phyloP scores from a whole-genome alignment of 2,888 invertebrate genomes.

The Ceramica pisi region DNA sequence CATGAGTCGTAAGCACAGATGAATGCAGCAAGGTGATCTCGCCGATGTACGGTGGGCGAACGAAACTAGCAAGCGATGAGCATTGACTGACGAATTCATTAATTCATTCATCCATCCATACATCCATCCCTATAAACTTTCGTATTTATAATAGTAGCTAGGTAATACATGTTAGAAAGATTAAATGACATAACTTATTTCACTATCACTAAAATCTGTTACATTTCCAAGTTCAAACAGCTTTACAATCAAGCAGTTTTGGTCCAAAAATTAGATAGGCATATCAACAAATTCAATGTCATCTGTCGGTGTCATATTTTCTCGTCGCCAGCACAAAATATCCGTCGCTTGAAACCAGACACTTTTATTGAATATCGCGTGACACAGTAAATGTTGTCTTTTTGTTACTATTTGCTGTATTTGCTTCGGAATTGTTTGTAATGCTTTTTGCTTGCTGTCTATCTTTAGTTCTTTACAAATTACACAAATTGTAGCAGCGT shows the following conservation, averaged over 20 bases:
- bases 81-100: too few relatives aligned
- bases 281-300: slow-evolving; percentile 61
- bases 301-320: slow-evolving; percentile 57
- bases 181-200: not conserved
- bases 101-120: too few relatives aligned
- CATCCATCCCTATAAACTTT: too few relatives aligned
- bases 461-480: slow-evolving; percentile 23
- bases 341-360: slow-evolving; percentile 64
- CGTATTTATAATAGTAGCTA: too few relatives aligned
- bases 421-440: slow-evolving; percentile 11
- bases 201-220: not conserved
- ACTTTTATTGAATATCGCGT: slow-evolving; percentile 67
- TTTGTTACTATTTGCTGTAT: slow-evolving; percentile 53
- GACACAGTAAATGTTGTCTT: slow-evolving; percentile 62
- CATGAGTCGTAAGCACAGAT: too few relatives aligned
- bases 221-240: not conserved
- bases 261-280: slow-evolving; percentile 42
- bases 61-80: too few relatives aligned
- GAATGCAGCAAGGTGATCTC: too few relatives aligned
- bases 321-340: slow-evolving; percentile 68
- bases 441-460: slow-evolving; percentile 19
- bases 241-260: slow-evolving; percentile 19
- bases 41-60: too few relatives aligned
- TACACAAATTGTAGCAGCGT: slow-evolving; percentile 14
- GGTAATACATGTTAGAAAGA: too few relatives aligned